These are phyloP conservation scores for Gymnocypris eckloni DNA, from an alignment of 2,797 vertebrate species.

Conservation along the genomic window DNA sequence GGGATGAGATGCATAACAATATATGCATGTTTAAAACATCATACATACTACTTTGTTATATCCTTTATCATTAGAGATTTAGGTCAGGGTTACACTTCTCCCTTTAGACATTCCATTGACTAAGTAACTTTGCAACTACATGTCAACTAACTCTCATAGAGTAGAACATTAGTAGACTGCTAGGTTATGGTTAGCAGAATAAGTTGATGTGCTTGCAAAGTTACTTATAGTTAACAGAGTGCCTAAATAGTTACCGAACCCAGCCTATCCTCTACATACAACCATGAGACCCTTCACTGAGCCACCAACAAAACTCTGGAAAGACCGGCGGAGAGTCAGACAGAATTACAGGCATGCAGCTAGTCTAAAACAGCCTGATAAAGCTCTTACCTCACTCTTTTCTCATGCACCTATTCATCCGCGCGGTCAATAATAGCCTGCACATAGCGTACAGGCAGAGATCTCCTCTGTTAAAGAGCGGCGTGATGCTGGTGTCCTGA, in stretches of 20 bases:
- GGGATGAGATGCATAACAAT: neutral
- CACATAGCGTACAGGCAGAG: slow-evolving; percentile 54
- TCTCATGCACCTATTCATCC: slow-evolving; percentile 55
- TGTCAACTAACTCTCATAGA: neutral
- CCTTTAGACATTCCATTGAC: neutral
- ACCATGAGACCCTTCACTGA: neutral
- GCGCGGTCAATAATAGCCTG: slow-evolving; percentile 75
- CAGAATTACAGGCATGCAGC: slow-evolving; percentile 1
- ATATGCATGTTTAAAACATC: neutral
- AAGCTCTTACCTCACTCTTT: slow-evolving; percentile 74
- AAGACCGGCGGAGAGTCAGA: neutral
- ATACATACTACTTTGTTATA: neutral
- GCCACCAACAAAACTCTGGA: neutral
- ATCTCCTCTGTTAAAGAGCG: neutral
- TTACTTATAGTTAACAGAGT: neutral
- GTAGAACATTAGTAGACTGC: neutral
- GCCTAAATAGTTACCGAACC: neutral
- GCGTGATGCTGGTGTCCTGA: slow-evolving; percentile 13
- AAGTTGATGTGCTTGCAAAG: neutral
- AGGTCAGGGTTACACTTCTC: neutral
- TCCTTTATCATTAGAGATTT: neutral
- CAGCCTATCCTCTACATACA: neutral
- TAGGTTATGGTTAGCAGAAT: neutral
- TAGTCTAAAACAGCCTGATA: slow-evolving; percentile 59
- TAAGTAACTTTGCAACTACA: neutral